A percentile compares a stretch with the other conserved stretches of the same genome.
These are phyloP conservation scores for Rhyacichthys aspro DNA, from an alignment of 2,797 vertebrate genomes.

Conservation along the genomic window DNA sequence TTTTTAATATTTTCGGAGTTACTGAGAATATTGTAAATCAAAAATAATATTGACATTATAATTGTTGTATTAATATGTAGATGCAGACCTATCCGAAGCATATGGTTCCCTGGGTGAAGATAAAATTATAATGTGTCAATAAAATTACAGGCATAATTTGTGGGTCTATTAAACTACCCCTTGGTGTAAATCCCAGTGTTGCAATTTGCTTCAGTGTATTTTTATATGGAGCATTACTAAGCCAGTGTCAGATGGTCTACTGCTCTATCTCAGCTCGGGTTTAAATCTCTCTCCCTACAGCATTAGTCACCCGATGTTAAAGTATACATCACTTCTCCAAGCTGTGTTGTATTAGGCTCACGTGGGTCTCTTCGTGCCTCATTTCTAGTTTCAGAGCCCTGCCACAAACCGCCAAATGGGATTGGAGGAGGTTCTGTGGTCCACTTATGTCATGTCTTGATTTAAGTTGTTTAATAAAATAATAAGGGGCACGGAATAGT, in stretches of 20 bases:
- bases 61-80: too few species aligned
- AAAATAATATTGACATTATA: too few species aligned
- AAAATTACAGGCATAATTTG: too few species aligned
- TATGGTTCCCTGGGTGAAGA: too few species aligned
- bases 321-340: constrained; percentile 26
- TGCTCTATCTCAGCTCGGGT: constrained; percentile 2
- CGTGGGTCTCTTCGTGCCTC: constrained; percentile 19
- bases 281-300: constrained; percentile 20
- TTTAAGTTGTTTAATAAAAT: background rate
- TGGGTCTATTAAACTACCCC: too few species aligned
- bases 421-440: constrained; percentile 2
- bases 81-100: too few species aligned
- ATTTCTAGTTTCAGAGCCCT: constrained; percentile 12
- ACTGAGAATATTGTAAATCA: too few species aligned
- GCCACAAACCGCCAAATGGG: constrained; percentile 13
- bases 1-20: too few species aligned
- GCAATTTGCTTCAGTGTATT: constrained; percentile 1
- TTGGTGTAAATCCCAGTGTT: too few species aligned
- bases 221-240: constrained; percentile 11
- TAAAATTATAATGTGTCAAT: too few species aligned
- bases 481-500: background rate
- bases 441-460: background rate
- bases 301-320: constrained; percentile 45
- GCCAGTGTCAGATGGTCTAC: constrained; percentile 6
- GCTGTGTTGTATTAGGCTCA: constrained; percentile 16